phyloP scores from a whole-genome alignment of 30 jellyfish, hydroid and myxozoan species.

The Cassiopea xamachana region DNA sequence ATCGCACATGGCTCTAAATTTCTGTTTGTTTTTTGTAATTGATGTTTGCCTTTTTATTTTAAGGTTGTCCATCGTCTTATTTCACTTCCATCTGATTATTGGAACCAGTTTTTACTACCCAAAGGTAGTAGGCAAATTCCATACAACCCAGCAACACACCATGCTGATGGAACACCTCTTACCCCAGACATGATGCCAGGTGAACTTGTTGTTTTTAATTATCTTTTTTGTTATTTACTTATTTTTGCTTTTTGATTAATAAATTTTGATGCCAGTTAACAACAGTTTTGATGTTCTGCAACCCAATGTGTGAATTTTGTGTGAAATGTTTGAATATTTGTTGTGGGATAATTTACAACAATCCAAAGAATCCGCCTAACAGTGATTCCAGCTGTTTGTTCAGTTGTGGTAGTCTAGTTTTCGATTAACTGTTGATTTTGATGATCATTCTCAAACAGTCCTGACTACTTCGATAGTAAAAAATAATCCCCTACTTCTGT shows the following conservation, averaged over 20 bases:
- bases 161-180: constrained; percentile 91
- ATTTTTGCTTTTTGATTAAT: too few species aligned
- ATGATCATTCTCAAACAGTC: too few species aligned
- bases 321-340: background rate
- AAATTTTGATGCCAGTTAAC: background rate
- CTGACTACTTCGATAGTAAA: too few species aligned
- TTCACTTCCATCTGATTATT: constrained; percentile 94
- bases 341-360: background rate
- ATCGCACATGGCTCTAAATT: too few species aligned
- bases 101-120: constrained; percentile 83
- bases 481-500: too few species aligned
- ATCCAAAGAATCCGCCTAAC: background rate
- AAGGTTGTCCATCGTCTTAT: constrained; percentile 90
- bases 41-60: background rate
- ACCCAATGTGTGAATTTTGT: background rate
- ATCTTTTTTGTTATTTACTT: background rate
- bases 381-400: background rate
- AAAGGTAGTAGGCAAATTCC: constrained; percentile 82
- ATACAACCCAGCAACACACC: constrained; percentile 90
- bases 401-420: too few species aligned
- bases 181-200: constrained; percentile 95
- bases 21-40: too few species aligned
- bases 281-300: background rate
- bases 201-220: background rate
- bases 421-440: too few species aligned